Base-by-base conservation (phyloP, 1,140 invertebrate species). In the Lepidurus apus region DNA sequence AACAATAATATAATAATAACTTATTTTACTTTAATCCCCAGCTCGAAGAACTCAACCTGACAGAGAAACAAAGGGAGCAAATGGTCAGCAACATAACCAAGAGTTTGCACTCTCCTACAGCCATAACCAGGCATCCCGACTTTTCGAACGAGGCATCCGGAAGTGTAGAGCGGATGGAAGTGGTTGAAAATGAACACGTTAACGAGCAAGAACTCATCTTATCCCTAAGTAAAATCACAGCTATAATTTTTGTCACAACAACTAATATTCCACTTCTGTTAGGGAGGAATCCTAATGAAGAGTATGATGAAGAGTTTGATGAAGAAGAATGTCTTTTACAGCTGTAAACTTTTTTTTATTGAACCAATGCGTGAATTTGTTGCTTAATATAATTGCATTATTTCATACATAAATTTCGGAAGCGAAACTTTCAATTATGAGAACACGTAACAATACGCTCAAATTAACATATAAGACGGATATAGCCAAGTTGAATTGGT, bases 261-360 rank as follows among this genome's bases (percentile, higher is more conserved):
- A 11, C 21, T 65, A 11, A n/a, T 65, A 11, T 1, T 65, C 17
- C 7, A n/a, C 21, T 21, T 65, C 8, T 9, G 8, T 65, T 65
- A 65, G 53, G 53, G 53, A 65, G 9, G 8, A 13, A 65, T 65
- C 6, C n/a, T 1, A 65, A 65, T 11, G 53, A 65, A n/a, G 11
- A 7, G 53, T 65, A 65, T 17, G 53, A 65, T 17, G 9, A 65
- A 21, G 53, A 65, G 53, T 65, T 65, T 65, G 53, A 65, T 9
- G 53, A 65, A 65, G 53, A 65, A 65, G 53, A 65, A 65, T 65
- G 53, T 65, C 53, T 65, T 65, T 65, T 65, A 65, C 53, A 65
- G 7, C 53, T 65, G 21, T 65, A 17, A 65, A 65, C 17, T 65
- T 17, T 47, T 47, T 47, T 47, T 47, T 17, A 4, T 9, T 47